Evolutionary conservation across 2,113 vertebrate species (phyloP).

Genomic region (Tragelaphus scriptus): DNA sequence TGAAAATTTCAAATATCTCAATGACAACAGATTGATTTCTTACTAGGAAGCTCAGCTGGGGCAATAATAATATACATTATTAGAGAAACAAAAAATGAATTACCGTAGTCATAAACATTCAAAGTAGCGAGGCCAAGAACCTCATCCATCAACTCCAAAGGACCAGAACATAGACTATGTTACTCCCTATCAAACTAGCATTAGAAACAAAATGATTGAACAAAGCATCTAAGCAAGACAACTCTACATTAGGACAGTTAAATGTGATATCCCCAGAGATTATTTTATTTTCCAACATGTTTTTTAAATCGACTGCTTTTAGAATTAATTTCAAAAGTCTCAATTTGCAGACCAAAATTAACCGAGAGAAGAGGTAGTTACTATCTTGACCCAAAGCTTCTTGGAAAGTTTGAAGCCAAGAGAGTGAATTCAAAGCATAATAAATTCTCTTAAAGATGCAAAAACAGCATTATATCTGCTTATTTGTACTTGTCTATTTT

Average conservation of each 20-base stretch:
- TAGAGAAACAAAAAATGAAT: neutral
- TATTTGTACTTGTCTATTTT: conserved; percentile 54
- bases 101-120: neutral
- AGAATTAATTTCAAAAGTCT: conserved; percentile 37
- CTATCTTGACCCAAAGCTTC: conserved; percentile 45
- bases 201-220: neutral
- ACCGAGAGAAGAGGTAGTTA: conserved; percentile 49
- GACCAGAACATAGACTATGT: neutral
- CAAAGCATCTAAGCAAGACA: neutral
- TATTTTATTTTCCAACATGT: neutral
- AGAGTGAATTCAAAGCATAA: conserved; percentile 63
- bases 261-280: neutral
- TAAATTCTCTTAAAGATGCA: conserved; percentile 20
- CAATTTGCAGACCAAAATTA: conserved; percentile 21
- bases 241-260: neutral
- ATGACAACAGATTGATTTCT: neutral
- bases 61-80: neutral
- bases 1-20: neutral
- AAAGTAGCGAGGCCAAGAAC: neutral
- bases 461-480: conserved; percentile 43
- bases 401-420: conserved; percentile 54
- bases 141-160: neutral
- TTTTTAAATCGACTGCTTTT: conserved; percentile 13
- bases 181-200: neutral
- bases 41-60: neutral